phyloP scores from a whole-genome alignment of 2,113 vertebrate genomes.

The Eulemur macaco region DNA sequence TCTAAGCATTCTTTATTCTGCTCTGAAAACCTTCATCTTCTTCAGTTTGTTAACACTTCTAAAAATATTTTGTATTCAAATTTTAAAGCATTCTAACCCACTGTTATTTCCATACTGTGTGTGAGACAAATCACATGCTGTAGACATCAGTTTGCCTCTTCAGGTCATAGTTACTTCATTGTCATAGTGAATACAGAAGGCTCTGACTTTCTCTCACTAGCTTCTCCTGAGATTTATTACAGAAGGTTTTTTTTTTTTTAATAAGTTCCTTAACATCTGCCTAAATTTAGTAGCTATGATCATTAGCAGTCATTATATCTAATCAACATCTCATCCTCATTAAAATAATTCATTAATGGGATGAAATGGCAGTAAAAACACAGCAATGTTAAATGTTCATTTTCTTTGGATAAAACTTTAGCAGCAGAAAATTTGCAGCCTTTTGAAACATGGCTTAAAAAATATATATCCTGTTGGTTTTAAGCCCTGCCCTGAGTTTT shows the following conservation, averaged over 20 bases:
- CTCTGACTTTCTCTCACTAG: conserved; percentile 65
- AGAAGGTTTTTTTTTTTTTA: conserved; percentile 81
- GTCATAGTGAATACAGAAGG: conserved; percentile 77
- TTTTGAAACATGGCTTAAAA: conserved; percentile 54
- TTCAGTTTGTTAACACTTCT: conserved; percentile 8
- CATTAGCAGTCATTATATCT: conserved; percentile 88
- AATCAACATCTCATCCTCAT: conserved; percentile 87
- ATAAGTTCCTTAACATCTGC: conserved; percentile 89
- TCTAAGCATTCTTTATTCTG: neutral
- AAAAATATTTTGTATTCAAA: conserved; percentile 48
- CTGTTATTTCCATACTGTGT: conserved; percentile 43
- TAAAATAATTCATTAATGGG: conserved; percentile 84
- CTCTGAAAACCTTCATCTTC: conserved; percentile 25
- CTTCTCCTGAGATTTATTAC: conserved; percentile 84
- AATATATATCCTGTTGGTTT: neutral
- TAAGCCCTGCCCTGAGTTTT: conserved; percentile 22
- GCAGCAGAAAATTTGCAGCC: conserved; percentile 60
- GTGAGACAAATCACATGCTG: conserved; percentile 63
- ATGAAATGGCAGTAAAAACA: conserved; percentile 81
- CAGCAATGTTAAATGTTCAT: conserved; percentile 82
- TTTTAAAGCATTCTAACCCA: conserved; percentile 39
- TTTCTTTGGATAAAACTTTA: conserved; percentile 79
- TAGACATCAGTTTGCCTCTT: conserved; percentile 67
- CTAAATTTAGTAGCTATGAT: conserved; percentile 87
- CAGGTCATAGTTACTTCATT: conserved; percentile 84